Conservation (phyloP, 92 coral and sea anemone genomes). For the Meandrina meandrites region DNA sequence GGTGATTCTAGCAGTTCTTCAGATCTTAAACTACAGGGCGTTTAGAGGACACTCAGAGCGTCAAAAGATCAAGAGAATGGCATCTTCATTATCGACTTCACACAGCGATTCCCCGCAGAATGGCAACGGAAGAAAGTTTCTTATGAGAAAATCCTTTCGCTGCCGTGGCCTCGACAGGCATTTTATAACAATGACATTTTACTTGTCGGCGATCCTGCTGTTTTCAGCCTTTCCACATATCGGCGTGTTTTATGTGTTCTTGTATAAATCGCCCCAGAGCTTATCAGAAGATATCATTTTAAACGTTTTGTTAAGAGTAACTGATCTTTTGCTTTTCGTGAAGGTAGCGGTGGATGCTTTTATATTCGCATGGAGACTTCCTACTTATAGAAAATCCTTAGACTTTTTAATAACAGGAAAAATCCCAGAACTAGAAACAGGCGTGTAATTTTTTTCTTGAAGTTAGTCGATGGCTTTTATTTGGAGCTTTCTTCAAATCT, state of each 20-base stretch:
- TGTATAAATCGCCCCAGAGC: slow-evolving; percentile 51
- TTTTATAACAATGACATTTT: slow-evolving; percentile 64
- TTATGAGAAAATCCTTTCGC: slow-evolving; percentile 4
- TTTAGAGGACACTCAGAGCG: slow-evolving; percentile 35
- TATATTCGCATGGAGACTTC: slow-evolving; percentile 84
- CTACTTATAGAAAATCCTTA: slow-evolving; percentile 62
- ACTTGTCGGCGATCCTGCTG: slow-evolving; percentile 70
- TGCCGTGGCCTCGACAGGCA: slow-evolving; percentile 59
- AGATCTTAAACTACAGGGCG: slow-evolving; percentile 60
- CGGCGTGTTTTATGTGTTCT: slow-evolving; percentile 65
- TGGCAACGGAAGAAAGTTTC: slow-evolving; percentile 1
- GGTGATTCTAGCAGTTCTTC: slow-evolving; percentile 52
- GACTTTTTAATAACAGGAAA: slow-evolving; percentile 14
- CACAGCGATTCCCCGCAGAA: background rate
- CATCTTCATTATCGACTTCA: background rate
- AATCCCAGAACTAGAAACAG: slow-evolving; percentile 3
- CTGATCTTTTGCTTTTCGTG: slow-evolving; percentile 72
- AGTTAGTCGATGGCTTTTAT: background rate
- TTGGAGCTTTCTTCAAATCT: background rate
- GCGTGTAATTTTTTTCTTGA: background rate
- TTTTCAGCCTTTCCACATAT: slow-evolving; percentile 73
- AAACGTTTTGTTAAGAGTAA: slow-evolving; percentile 61
- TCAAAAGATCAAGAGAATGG: background rate
- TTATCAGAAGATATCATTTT: slow-evolving; percentile 53
- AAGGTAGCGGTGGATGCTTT: slow-evolving; percentile 75